Percentiles rank a stretch among this genome's conserved stretches.
Evolutionary conservation across 2,113 vertebrate genomes (phyloP).

Genomic region (Xiphorhynchus elegans): DNA sequence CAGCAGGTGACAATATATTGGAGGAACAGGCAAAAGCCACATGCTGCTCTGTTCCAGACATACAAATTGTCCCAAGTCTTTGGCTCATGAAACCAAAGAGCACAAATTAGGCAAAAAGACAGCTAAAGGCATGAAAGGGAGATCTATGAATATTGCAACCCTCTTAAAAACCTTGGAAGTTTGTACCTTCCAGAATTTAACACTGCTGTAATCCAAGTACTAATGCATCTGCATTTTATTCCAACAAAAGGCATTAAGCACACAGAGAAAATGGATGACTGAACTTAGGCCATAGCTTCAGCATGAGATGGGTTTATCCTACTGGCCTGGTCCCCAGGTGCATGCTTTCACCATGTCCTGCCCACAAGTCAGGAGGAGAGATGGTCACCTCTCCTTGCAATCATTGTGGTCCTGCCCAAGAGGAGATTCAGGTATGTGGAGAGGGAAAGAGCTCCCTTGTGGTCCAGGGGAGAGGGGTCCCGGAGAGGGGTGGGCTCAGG

Average conservation of each 20-base stretch:
- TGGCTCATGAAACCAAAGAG: neutral
- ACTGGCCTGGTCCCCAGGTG: neutral
- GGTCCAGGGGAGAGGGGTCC: neutral
- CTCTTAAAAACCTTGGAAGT: neutral
- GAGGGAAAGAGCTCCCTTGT: rapidly evolving
- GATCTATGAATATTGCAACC: neutral
- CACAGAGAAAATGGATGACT: neutral
- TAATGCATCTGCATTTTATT: neutral
- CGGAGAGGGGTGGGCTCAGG: neutral
- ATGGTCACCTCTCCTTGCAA: neutral
- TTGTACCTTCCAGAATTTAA: neutral
- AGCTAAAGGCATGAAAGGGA: neutral
- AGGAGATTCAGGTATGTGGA: rapidly evolving
- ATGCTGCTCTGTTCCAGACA: neutral
- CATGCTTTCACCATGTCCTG: neutral
- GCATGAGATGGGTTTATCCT: neutral
- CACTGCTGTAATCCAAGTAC: neutral
- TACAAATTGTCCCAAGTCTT: neutral
- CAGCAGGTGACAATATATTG: neutral
- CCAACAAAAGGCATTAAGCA: neutral
- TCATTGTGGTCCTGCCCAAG: rapidly evolving
- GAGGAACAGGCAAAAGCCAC: neutral
- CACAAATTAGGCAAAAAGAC: neutral
- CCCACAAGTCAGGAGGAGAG: neutral
- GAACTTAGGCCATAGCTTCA: neutral